Base-by-base conservation (phyloP, 2,888 invertebrate genomes). In the Dyspetes luteomarginatus region DNA sequence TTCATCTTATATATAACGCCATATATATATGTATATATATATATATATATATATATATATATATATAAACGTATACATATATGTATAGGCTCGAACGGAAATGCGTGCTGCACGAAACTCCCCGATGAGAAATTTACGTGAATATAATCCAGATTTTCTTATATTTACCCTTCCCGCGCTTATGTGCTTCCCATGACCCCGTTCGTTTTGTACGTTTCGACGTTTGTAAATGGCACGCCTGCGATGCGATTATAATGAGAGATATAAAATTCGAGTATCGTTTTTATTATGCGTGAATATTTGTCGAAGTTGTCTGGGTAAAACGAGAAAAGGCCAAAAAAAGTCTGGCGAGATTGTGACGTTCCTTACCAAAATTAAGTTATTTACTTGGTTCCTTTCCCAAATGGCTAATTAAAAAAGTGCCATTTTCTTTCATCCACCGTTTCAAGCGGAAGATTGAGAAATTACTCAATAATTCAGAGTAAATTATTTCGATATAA, bases 101-200 rank as follows among this genome's bases (percentile, higher is more conserved):
- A 86, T 87, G 87, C 87, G 87, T 87, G 87, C 28, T 45, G 79
- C 87, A 86, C 87, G 85, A 84, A 86, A 73, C 71, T 68, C 68
- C 12, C 67, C 78, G 56, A 56, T 83, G 73, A 65, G 83, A 82
- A 55, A 71, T 65, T 52, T 43, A 41, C 64, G 56, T 64, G 43
- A 43, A 52, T 12, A 80, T 78, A 85, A 82, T 74, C 80, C 81
- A 82, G 56, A 68, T 71, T 65, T 71, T 9, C 17, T 48, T 24
- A 62, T 65, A 15, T 50, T 41, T 45, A 15, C 48, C 48, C 64
- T 41, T 65, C 22, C 24, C 30, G 24, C 24, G 15, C 58, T 22
- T 43, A 28, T 74, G 64, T 78, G 81, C 79, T 87, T 87, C 87
- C 84, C 87, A 85, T 86, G 86, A 86, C 81, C 86, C 81, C 73